Percentiles rank a stretch among this genome's conserved stretches.
Conservation (phyloP, 2,797 vertebrate genomes). For the Mus spretus region DNA sequence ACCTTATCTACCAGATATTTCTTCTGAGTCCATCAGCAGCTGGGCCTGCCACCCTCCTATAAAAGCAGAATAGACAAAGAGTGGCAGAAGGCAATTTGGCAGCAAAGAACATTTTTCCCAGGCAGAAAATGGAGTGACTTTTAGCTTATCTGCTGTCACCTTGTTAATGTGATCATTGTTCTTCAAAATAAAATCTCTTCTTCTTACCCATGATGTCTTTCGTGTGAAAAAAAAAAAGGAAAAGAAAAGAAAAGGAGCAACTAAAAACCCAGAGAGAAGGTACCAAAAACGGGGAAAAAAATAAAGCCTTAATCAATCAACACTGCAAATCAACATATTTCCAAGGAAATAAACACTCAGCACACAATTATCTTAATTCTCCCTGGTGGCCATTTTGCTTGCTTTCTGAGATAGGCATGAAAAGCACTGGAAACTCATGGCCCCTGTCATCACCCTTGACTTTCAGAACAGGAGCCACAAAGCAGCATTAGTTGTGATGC, state of each 20-base stretch:
- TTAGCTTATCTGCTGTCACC: slow-evolving; percentile 84
- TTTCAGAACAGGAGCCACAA: slow-evolving; percentile 48
- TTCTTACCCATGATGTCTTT: slow-evolving; percentile 76
- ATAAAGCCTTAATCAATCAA: slow-evolving; percentile 72
- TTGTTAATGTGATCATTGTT: slow-evolving; percentile 85
- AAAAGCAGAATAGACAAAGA: slow-evolving; percentile 78
- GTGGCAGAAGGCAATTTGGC: slow-evolving; percentile 75
- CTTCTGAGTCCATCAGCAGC: slow-evolving; percentile 73
- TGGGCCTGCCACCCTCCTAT: slow-evolving; percentile 66
- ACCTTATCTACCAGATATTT: slow-evolving; percentile 78
- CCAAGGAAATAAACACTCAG: slow-evolving; percentile 68
- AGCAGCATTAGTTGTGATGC: not conserved
- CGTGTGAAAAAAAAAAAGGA: slow-evolving; percentile 37
- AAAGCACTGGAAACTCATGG: slow-evolving; percentile 70
- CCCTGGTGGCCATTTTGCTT: slow-evolving; percentile 66
- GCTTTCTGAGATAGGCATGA: slow-evolving; percentile 55
- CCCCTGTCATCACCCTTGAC: slow-evolving; percentile 49
- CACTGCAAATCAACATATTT: slow-evolving; percentile 70
- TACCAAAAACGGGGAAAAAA: not conserved
- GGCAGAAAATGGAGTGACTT: slow-evolving; percentile 84
- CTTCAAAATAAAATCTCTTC: slow-evolving; percentile 84
- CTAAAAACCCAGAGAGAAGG: slow-evolving; percentile 59
- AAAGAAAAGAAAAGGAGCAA: slow-evolving; percentile 17
- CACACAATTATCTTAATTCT: slow-evolving; percentile 77
- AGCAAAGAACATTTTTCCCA: slow-evolving; percentile 77